Base-by-base conservation (phyloP, 1,140 invertebrate genomes). In the Leptopilina boulardi region DNA sequence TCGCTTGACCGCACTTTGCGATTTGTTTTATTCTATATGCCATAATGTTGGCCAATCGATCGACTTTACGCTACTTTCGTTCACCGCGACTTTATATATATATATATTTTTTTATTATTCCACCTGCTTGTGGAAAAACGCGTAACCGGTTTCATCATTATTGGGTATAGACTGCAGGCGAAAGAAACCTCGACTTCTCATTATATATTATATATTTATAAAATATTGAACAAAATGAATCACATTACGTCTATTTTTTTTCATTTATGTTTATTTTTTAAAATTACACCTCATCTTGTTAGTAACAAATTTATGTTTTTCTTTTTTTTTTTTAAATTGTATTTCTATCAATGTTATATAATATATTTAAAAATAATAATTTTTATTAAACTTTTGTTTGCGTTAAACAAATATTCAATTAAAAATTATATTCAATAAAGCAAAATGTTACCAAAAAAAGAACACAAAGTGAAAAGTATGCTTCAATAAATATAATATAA, bases 71-170 rank as follows among this genome's bases (percentile, higher is more conserved):
- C 56, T 66, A 21, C 56, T 66, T 30, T 66, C 56, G 56, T 66
- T 66, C 21, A 15, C 23, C 56, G 56, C 13, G 21, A 26, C 23
- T 59, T 66, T 30, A n/a, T n/a, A n/a, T n/a, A n/a, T n/a, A n/a
- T n/a, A n/a, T 66, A 26, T 19, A 3, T 26, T 23, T 15, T 30
- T 13, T 15, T n/a, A 1, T 5, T 15, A 3, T 47, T n/a, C n/a
- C 44, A 47, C 44, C n/a, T 26, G 26, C 19, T 30, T 30, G 47
- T 19, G 47, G 56, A 66, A 66, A 66, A 66, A 26, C 34, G 72
- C 56, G 21, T 34, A 74, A 84, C 77, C 56, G 56, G 56, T 66
- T 66, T 66, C 56, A 21, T 66, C 21, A 66, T 66, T 21, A 21
- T 3, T 6, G n/a, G n/a, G 6, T 34, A 66, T 66, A 21, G 23